Conservation (phyloP, 2,888 invertebrate genomes). For the Petrolisthes cinctipes region DNA sequence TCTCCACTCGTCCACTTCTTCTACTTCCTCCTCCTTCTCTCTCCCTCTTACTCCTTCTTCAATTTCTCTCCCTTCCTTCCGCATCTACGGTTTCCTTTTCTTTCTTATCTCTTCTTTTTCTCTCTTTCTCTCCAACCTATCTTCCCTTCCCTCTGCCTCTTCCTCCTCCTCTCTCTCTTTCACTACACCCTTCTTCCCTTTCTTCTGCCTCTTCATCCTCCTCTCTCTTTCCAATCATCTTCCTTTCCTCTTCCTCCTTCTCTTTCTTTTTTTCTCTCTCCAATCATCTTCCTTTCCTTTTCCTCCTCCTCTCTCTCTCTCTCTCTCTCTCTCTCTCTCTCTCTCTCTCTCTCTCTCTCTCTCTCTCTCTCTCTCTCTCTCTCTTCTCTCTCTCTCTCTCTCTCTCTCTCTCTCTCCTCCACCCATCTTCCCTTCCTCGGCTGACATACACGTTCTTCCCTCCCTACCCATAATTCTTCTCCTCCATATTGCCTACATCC, state of each 20-base stretch:
- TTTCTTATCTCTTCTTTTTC: neutral
- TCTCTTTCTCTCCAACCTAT: neutral
- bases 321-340: constrained; percentile 29
- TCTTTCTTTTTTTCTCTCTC: neutral
- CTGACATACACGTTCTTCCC: too few species aligned
- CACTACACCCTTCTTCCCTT: too few species aligned
- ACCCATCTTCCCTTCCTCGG: too few species aligned
- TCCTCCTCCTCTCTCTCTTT: neutral
- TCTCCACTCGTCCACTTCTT: too few species aligned
- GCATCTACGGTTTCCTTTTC: too few species aligned
- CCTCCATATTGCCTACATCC: too few species aligned
- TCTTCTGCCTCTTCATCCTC: neutral
- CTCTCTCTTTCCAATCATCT: neutral
- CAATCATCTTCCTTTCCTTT: neutral
- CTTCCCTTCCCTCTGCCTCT: neutral
- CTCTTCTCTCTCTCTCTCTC: neutral
- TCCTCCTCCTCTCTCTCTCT: neutral
- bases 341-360: neutral
- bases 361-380: neutral
- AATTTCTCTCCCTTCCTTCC: too few species aligned
- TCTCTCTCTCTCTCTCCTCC: neutral
- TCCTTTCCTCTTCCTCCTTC: neutral
- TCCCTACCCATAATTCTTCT: too few species aligned
- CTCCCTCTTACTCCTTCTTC: too few species aligned
- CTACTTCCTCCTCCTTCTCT: too few species aligned